Conservation (phyloP, 1,140 invertebrate genomes). For the Lysiphlebus fabarum region DNA sequence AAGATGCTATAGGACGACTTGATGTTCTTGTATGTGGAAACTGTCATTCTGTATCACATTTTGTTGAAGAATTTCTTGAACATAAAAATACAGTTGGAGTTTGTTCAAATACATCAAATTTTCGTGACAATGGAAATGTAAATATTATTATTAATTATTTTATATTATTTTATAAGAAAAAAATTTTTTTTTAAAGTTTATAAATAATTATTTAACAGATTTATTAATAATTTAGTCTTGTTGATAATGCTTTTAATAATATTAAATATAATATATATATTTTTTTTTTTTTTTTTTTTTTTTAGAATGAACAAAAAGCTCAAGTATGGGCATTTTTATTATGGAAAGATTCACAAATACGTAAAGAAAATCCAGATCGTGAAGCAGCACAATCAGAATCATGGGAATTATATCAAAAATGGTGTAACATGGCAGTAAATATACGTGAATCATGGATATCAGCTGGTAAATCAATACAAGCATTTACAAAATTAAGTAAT, state of each 20-base stretch:
- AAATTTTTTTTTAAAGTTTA: too few species aligned
- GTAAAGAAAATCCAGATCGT: slow-evolving; percentile 56
- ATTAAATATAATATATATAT: slow-evolving; percentile 1
- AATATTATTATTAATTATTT: slow-evolving; percentile 28
- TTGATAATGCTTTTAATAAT: slow-evolving; percentile 1
- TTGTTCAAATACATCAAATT: slow-evolving; percentile 47
- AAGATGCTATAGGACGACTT: slow-evolving; percentile 69
- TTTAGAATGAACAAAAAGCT: slow-evolving; percentile 70
- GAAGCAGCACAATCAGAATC: slow-evolving; percentile 54
- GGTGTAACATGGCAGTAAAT: slow-evolving; percentile 72
- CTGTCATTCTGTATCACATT: slow-evolving; percentile 75
- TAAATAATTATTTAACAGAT: background rate
- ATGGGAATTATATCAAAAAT: slow-evolving; percentile 77
- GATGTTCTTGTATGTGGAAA: slow-evolving; percentile 78
- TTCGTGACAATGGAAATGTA: slow-evolving; percentile 50
- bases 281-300: slow-evolving; percentile 28
- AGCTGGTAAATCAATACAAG: slow-evolving; percentile 72
- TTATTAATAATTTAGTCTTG: background rate
- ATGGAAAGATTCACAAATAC: slow-evolving; percentile 71
- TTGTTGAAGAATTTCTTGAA: slow-evolving; percentile 72
- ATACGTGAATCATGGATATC: slow-evolving; percentile 72
- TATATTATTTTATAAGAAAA: too few species aligned
- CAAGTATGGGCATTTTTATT: slow-evolving; percentile 80
- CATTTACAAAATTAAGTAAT: slow-evolving; percentile 58
- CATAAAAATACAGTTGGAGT: slow-evolving; percentile 56